Base-by-base conservation (phyloP, 2,797 vertebrate species). In the Sebastes glaucus region DNA sequence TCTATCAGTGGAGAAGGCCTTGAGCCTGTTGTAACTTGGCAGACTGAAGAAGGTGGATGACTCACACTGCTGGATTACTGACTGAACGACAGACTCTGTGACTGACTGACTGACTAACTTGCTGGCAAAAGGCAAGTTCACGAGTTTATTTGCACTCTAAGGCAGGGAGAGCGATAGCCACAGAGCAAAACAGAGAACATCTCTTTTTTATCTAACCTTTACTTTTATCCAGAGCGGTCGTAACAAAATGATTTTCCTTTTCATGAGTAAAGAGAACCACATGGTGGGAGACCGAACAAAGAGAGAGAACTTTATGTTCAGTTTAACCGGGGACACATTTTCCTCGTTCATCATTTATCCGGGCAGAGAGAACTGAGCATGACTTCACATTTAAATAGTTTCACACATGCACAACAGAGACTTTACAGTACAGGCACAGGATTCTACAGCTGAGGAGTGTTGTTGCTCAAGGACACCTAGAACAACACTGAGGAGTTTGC, bases 11-110 rank as follows among this genome's bases (percentile, higher is more conserved):
- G 59, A 66, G 64, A 0, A 63, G 69, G 82, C 76, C 60, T 87
- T 77, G 78, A 81, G 75, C 22, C 33, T 74, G 64, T 42, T 86
- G 63, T 46, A 65, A 76, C 77, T 69, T 77, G 72, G 74, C 72
- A 78, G 85, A 80, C 71, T 71, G 59, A 81, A 66, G 81, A 28
- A 72, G 52, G 60, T 27, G 65, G 63, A 78, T 87, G 84, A 85
- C 60, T 89, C 80, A 87, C 56, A 6, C 72, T 59, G 61, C 70
- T 71, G 80, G 71, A 81, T 81, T 28, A 80, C 60, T 55, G 72
- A 77, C 59, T 76, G 68, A 74, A 55, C 16, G 4, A 16, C 61
- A 10, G 76, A 66, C 72, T 64, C n/a, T 22, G 64, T 38, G 49
- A 75, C 60, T 1, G 20, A 64, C 30, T 30, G 23, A 81, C 80